phyloP scores from a whole-genome alignment of 2,113 vertebrate genomes.

The Indicator maculatus region DNA sequence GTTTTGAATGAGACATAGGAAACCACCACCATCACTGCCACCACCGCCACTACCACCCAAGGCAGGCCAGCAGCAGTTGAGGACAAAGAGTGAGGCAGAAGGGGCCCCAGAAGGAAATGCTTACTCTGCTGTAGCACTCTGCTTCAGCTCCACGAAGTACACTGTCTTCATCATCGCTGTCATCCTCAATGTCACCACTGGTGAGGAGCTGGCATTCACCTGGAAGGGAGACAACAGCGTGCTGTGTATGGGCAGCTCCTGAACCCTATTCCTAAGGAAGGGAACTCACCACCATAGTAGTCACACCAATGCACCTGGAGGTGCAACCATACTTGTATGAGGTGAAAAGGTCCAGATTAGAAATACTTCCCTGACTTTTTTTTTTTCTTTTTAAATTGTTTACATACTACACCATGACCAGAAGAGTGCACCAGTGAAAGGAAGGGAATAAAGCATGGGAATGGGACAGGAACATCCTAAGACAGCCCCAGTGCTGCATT shows the following conservation, averaged over 20 bases:
- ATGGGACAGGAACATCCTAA: not conserved
- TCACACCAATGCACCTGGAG: not conserved
- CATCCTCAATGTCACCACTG: not conserved
- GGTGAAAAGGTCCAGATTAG: not conserved
- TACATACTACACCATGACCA: not conserved
- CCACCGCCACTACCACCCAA: not conserved
- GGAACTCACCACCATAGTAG: not conserved
- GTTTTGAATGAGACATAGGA: not conserved
- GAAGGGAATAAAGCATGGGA: not conserved
- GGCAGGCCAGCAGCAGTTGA: not conserved
- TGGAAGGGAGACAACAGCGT: not conserved
- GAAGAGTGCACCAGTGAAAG: not conserved
- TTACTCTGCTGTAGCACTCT: slow-evolving; percentile 77
- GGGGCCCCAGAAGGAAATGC: not conserved
- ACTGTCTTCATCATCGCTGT: slow-evolving; percentile 57
- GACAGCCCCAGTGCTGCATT: not conserved
- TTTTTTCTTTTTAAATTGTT: not conserved
- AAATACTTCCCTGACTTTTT: rapidly evolving
- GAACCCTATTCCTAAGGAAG: not conserved
- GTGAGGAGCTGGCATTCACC: slow-evolving; percentile 55
- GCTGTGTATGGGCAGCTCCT: not conserved
- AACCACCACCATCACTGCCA: not conserved
- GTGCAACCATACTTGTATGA: not conserved
- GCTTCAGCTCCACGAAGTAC: slow-evolving; percentile 57
- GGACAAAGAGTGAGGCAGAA: not conserved